Evolutionary conservation across 2,888 invertebrate genomes (phyloP).

Genomic region (Drosophila barbarae): DNA sequence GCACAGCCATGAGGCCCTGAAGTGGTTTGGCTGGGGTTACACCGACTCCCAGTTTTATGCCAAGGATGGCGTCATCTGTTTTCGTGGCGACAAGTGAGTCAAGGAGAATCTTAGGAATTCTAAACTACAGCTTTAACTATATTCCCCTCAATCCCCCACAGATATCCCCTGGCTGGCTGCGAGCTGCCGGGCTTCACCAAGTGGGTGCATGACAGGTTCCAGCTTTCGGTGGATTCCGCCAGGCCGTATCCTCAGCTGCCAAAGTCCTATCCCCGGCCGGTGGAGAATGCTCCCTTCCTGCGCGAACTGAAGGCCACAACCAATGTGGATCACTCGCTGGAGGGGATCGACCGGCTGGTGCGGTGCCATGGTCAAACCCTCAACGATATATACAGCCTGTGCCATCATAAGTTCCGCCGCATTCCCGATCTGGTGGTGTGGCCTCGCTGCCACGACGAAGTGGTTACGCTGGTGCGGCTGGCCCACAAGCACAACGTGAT

Average conservation of each 20-base stretch:
- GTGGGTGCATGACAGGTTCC: slow-evolving; percentile 89
- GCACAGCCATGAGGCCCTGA: slow-evolving; percentile 92
- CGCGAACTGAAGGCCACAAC: slow-evolving; percentile 81
- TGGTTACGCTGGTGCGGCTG: slow-evolving; percentile 87
- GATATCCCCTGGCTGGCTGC: slow-evolving; percentile 87
- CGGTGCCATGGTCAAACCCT: slow-evolving; percentile 96
- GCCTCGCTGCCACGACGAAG: slow-evolving; percentile 93
- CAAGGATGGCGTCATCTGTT: slow-evolving; percentile 83
- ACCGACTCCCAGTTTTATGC: slow-evolving; percentile 93
- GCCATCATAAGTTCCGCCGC: slow-evolving; percentile 87
- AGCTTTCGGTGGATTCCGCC: slow-evolving; percentile 82
- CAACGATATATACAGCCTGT: slow-evolving; percentile 90
- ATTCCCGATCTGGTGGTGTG: slow-evolving; percentile 97
- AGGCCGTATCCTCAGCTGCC: slow-evolving; percentile 82
- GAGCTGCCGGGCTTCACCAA: slow-evolving; percentile 88
- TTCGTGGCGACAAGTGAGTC: slow-evolving; percentile 92
- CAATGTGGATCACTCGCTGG: slow-evolving; percentile 83
- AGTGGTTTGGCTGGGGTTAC: slow-evolving; percentile 99
- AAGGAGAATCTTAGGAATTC: too few species aligned
- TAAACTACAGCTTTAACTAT: neutral
- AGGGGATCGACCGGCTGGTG: slow-evolving; percentile 91
- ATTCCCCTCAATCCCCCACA: slow-evolving; percentile 71
- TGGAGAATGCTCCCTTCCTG: slow-evolving; percentile 83
- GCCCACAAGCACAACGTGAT: slow-evolving; percentile 88
- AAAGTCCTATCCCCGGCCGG: slow-evolving; percentile 84